Conservation (phyloP, 1,140 invertebrate genomes). For the Aphaenogaster rudis region DNA sequence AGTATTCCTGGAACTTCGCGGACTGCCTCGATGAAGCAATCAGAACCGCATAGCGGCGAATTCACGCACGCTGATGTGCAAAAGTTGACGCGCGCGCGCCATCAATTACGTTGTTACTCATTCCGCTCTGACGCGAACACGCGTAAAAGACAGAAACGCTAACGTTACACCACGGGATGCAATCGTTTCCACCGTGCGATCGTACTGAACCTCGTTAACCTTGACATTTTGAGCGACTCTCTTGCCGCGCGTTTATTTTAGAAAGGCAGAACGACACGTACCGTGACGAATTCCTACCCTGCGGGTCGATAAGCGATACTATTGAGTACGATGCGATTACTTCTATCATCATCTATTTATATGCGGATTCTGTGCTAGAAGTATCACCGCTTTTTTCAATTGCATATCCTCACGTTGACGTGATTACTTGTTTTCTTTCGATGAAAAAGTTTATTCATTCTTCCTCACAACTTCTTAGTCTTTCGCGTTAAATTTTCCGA, state of each 20-base stretch:
- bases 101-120: constrained; percentile 65
- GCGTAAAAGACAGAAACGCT: constrained; percentile 32
- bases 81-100: constrained; percentile 27
- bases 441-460: background rate
- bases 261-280: constrained; percentile 73
- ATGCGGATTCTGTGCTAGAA: background rate
- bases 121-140: constrained; percentile 44
- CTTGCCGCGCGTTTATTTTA: constrained; percentile 76
- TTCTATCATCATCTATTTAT: constrained; percentile 38
- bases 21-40: constrained; percentile 52
- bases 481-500: background rate
- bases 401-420: background rate
- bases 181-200: constrained; percentile 52
- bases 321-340: constrained; percentile 6
- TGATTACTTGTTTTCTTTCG: background rate
- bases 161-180: constrained; percentile 35
- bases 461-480: background rate
- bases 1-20: constrained; percentile 34
- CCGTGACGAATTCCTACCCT: constrained; percentile 29
- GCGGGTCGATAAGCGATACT: constrained; percentile 42
- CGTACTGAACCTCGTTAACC: constrained; percentile 74
- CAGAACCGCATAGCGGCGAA: constrained; percentile 36
- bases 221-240: constrained; percentile 77
- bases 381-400: background rate
- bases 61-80: constrained; percentile 19